A percentile compares a stretch with the other conserved stretches of the same genome.
Conservation (phyloP, 2,888 invertebrate genomes). For the Nesidiocoris tenuis region DNA sequence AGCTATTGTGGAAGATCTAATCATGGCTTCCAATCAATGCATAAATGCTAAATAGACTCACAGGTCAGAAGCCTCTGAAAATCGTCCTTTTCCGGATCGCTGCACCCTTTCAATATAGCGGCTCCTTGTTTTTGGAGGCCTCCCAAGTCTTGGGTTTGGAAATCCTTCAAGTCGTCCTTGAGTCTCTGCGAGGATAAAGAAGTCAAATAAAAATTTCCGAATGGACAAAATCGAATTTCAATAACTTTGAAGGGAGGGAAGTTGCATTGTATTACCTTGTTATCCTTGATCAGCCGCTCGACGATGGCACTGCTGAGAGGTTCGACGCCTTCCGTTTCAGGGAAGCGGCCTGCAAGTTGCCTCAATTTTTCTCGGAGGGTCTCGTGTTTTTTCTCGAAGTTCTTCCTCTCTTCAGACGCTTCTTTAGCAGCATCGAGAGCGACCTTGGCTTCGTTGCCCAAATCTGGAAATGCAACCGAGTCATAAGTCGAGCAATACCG, state of each 20-base stretch:
- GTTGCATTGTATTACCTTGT: too few relatives aligned
- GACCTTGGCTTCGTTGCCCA: conserved; percentile 39
- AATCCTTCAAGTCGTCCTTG: conserved; percentile 73
- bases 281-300: conserved; percentile 60
- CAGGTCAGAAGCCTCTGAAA: conserved; percentile 51
- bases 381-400: conserved; percentile 73
- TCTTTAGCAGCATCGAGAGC: conserved; percentile 45
- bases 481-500: too few relatives aligned
- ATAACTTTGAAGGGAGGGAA: too few relatives aligned
- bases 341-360: conserved; percentile 44
- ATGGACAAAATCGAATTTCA: neutral
- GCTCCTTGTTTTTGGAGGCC: conserved; percentile 75
- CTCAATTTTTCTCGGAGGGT: conserved; percentile 78
- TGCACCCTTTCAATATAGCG: conserved; percentile 77
- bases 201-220: too few relatives aligned
- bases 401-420: conserved; percentile 49
- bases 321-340: conserved; percentile 57
- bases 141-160: conserved; percentile 70
- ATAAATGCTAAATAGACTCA: conserved; percentile 2
- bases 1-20: too few relatives aligned
- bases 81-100: conserved; percentile 59
- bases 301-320: conserved; percentile 78
- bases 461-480: conserved; percentile 38
- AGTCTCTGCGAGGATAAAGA: conserved; percentile 60
- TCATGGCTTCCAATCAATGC: too few relatives aligned